These are phyloP conservation scores for Ormyrus rosae DNA, from an alignment of 2,888 invertebrate genomes.

Conservation along the genomic window DNA sequence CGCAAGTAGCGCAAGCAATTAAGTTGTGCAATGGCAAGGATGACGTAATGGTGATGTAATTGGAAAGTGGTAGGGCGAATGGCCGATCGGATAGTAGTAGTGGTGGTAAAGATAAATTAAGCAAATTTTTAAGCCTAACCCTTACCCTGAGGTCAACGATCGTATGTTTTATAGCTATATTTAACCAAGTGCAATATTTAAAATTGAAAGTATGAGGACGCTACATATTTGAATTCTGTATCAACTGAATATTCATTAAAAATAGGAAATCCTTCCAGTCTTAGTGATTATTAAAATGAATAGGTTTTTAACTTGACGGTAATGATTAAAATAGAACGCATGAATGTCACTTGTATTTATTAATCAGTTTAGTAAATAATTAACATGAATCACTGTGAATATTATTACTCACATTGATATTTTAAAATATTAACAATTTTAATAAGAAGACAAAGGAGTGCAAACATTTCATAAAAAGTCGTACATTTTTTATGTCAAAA, in stretches of 20 bases:
- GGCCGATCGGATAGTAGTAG: neutral
- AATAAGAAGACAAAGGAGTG: conserved; percentile 9
- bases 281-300: too few species aligned
- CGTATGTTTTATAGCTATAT: too few species aligned
- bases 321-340: too few species aligned
- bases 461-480: conserved; percentile 13
- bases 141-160: conserved; percentile 13
- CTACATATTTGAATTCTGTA: too few species aligned
- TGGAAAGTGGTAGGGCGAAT: conserved; percentile 10
- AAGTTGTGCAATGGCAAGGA: conserved; percentile 36
- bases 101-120: conserved; percentile 20
- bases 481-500: conserved; percentile 30
- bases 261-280: too few species aligned
- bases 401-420: neutral
- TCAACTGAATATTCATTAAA: too few species aligned
- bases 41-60: conserved; percentile 53
- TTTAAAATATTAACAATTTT: neutral
- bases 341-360: too few species aligned
- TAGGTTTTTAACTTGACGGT: neutral
- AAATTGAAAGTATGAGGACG: too few species aligned
- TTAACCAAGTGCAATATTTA: too few species aligned
- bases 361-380: too few species aligned
- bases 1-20: conserved; percentile 11
- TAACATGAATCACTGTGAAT: neutral
- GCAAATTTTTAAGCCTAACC: conserved; percentile 23